Evolutionary conservation across 1,140 invertebrate genomes (phyloP), one percentile per base, ranked within the genome.

Genomic region (Brachionus paranguensis): DNA sequence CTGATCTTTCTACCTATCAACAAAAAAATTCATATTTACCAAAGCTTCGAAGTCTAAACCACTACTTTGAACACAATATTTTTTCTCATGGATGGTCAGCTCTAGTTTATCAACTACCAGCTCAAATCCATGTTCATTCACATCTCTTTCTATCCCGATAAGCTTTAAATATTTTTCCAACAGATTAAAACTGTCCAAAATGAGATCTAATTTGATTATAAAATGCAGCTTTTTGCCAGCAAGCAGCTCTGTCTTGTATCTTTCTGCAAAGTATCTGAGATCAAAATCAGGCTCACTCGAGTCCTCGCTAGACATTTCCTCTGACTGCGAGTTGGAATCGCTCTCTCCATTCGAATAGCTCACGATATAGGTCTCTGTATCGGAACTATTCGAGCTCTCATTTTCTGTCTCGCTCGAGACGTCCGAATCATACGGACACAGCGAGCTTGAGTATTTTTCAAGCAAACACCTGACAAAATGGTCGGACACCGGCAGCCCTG

Each of bases 251-350:
- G 12, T 17, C 3, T 17, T 12, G 33, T 10, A 45, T 20, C 20
- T 45, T 4, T 72, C 8, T 17, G 33, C 6, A 43, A 20, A 41
- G 7, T 2, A 10, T 72, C 20, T 72, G 41, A 72, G 41, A 72
- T 72, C 68, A 20, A 72, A 72, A 43, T 72, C 68, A 43, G 68
- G n/a, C n/a, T 41, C 68, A 43, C 68, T 72, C n/a, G 68, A 68
- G 8, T 10, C 65, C 3, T 68, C 65, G n/a, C 33, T 41, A 17
- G 37, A 41, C 17, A 41, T 43, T 7, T 72, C 68, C 1, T 72
- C 68, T 2, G 68, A 72, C 17, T 45, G 33, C 5, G 29, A 43
- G 2, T 17, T 43, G 1, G 33, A 72, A 20, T 72, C 68, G 41
- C 68, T 72, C 7, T 72, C 41, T 41, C 33, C 33, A 43, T 72